These are phyloP conservation scores for Parauchenoglanis ngamensis DNA, from an alignment of 2,797 vertebrate species.

Conservation along the genomic window DNA sequence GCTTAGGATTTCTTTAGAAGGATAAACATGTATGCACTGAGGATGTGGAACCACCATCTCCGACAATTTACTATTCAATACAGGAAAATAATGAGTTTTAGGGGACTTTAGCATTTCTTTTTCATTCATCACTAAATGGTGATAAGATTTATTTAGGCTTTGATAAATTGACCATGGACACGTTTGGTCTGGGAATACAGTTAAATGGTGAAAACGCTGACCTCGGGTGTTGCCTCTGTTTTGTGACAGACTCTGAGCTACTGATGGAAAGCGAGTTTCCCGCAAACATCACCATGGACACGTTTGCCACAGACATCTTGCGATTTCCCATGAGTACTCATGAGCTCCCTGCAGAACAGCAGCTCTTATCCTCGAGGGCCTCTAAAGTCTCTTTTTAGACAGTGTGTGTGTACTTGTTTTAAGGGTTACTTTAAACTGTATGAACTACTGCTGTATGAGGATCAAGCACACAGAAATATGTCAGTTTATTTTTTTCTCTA, in stretches of 20 bases:
- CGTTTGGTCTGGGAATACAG: background rate
- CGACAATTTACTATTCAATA: background rate
- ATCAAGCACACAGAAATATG: background rate
- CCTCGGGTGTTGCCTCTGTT: background rate
- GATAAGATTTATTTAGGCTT: background rate
- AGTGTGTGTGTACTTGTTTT: background rate
- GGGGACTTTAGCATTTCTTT: background rate
- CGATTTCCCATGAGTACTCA: constrained; percentile 71
- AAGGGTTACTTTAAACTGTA: background rate
- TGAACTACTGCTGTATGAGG: background rate
- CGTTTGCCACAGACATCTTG: constrained; percentile 80
- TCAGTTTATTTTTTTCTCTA: background rate
- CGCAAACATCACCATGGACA: constrained; percentile 80
- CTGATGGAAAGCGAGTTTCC: constrained; percentile 79
- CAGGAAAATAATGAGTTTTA: background rate
- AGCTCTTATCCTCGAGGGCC: background rate
- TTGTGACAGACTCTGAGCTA: constrained; percentile 66
- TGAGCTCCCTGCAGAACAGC: constrained; percentile 37
- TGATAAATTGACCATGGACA: background rate
- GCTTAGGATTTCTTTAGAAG: background rate
- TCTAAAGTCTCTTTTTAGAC: background rate
- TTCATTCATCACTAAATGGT: background rate
- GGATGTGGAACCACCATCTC: background rate
- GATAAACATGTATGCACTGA: background rate
- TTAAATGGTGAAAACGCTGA: background rate